Base-by-base conservation (phyloP, 2,888 invertebrate genomes). In the Oligia fasciuncula region DNA sequence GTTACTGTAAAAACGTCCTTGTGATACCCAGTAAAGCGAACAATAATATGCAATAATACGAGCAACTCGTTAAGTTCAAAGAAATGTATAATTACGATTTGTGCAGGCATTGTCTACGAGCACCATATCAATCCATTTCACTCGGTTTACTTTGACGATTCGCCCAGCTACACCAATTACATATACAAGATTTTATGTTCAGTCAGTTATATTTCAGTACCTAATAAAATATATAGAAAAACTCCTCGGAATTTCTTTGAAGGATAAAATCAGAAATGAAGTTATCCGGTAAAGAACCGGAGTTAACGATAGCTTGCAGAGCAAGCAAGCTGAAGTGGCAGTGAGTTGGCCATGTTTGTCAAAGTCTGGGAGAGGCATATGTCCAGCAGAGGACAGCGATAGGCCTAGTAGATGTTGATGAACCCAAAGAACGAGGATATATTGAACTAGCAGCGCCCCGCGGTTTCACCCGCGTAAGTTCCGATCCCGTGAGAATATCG, bases 41-140 rank as follows among this genome's bases (percentile, higher is more conserved):
- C 66, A 65, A 46, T 17, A 80, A 62, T 19, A 71, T 46, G 54
- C 65, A 63, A 57, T 13, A 80, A 62, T 19, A 67, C 62, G 9
- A 49, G 23, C 49, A 49, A 80, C 5, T 67, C 4, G 46, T n/a
- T 49, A 40, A 49, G 40, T 81, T 80, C 85, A 72, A n/a, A 72
- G 81, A 85, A 81, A 72, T 80, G 19, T 67, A 19, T 71, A 71
- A 73, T 82, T 82, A 85, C 60, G 60, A 84, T 85, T 85, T 29
- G 69, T 65, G 57, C 57, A 49, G 85, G 81, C 81, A 85, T 82
- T 85, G 81, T 85, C 65, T 62, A 14, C 49, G n/a, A 46, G 49
- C 14, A 70, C 54, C 81, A 81, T 81, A 67, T 17, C 70, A 85
- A 85, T 81, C 69, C 60, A 80, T 82, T 82, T 29, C 29, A 60